Evolutionary conservation across 2,113 vertebrate genomes (phyloP), one percentile per base, ranked within the genome.

Genomic region (Gnathonemus echidnorhynchus): DNA sequence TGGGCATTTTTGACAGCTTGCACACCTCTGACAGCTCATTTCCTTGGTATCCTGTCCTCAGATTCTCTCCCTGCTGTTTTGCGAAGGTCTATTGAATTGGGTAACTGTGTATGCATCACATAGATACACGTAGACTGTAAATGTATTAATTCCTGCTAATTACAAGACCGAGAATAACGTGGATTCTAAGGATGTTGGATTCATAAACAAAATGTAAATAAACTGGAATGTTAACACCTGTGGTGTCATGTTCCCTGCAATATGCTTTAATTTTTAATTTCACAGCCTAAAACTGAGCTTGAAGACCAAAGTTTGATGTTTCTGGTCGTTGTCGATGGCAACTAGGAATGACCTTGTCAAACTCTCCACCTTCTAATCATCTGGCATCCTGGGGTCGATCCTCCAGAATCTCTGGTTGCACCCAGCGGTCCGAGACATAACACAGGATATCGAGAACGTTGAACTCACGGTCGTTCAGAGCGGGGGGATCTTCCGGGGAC

Each of bases 1-100:
- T 84, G 80, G 80, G 42, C 42, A 84, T 84, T 84, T 84, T 19
- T 84, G 39, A 84, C 80, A 84, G 39, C 45, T 85, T 42, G 83
- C 19, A 85, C 19, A 46, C 62, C 62, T 13, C 62, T 13, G n/a
- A 85, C 83, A 24, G 46, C 83, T 46, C 39, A 42, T 45, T 85
- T 85, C 83, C 45, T 85, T 27, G n/a, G 9, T 27, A 27, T 70
- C 3, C 62, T 70, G 62, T 27, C n/a, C 62, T 70, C 62, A 13
- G 3, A 31, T 31, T 31, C 62, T 70, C 27, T 70, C 27, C 62
- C 83, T 85, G 21, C 83, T 48, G 39, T n/a, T 85, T 24, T 48
- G 46, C 46, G 8, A 85, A 85, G 21, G 42, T 48, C 24, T 48
- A 2, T 48, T 19, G 39, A 48, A 13, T 85, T 85, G 8, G 83